Conservation (phyloP, 2,113 vertebrate species). For the Clupea harengus region DNA sequence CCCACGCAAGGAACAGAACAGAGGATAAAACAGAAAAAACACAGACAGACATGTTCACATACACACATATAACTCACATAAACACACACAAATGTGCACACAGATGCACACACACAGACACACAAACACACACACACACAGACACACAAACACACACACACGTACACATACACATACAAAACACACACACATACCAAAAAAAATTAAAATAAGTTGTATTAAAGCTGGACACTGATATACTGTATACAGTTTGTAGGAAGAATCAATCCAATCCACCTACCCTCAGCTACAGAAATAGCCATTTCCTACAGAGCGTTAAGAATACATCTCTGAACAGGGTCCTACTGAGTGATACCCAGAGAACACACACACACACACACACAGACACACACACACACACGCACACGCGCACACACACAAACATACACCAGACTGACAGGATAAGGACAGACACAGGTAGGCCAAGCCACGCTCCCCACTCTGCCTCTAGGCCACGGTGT, state of each 20-base stretch:
- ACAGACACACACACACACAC: conserved; percentile 17
- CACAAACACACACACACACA: background rate
- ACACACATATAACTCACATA: background rate
- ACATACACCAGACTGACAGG: conserved; percentile 22
- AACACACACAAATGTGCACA: background rate
- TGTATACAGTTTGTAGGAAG: conserved; percentile 9
- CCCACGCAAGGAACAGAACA: conserved; percentile 21
- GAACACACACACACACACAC: conserved; percentile 17
- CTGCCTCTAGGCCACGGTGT: background rate
- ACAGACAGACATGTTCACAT: background rate
- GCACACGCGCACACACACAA: conserved; percentile 33
- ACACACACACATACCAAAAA: background rate
- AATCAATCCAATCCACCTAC: conserved; percentile 30
- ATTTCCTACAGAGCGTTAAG: background rate
- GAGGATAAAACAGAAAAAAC: background rate
- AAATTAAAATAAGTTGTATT: background rate
- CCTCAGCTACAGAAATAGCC: conserved; percentile 33
- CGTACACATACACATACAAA: background rate
- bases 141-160: background rate
- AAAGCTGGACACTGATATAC: conserved; percentile 22
- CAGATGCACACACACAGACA: background rate
- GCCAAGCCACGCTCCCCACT: background rate
- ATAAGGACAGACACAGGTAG: conserved; percentile 14
- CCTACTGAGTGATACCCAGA: conserved; percentile 17
- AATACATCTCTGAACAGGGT: conserved; percentile 18